Base-by-base conservation (phyloP, 2,797 vertebrate genomes). In the Ctenopoma kingsleyae region DNA sequence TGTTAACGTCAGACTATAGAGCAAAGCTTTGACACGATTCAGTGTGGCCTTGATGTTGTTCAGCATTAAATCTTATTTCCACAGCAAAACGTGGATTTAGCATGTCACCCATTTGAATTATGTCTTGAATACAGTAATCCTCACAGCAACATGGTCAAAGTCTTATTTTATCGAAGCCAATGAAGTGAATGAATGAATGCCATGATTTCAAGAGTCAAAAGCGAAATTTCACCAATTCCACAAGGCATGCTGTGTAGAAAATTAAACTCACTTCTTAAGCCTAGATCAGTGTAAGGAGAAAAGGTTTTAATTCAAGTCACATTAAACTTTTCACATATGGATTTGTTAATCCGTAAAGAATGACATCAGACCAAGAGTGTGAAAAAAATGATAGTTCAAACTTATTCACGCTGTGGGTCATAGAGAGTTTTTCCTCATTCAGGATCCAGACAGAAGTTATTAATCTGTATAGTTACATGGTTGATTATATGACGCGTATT, bases 271-370 rank as follows among this genome's bases (percentile, higher is more conserved):
- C 2, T 50, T 30, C 5, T 47, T 9, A 53, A 22, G 17, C 40
- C 16, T 22, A 38, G 3, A 67, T 35, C 40, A 32, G 38, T 15
- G 25, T 19, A 23, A 60, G 22, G 35, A 19, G 22, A 63, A 2
- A 9, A 15, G 3, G 1, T 40, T 68, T 51, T 36, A 38, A 76
- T 60, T 75, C 11, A 41, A 43, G n/a, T 59, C 60, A 51, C 16
- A 25, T 55, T 25, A 47, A 23, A 57, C 19, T 23, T 32, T 32
- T 60, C 50, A 9, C 11, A 46, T 50, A 55, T 67, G 51, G 27
- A 61, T 58, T 40, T 16, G 27, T 19, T 41, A 22, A 64, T 74
- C 36, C 35, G 63, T 35, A 19, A 49, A 50, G 49, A 55, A 22
- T 73, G 55, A 78, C 25, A n/a, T 59, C 2, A 46, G 32, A 30